Conservation (phyloP, 2,113 vertebrate species). For the Platycercus adscitus region DNA sequence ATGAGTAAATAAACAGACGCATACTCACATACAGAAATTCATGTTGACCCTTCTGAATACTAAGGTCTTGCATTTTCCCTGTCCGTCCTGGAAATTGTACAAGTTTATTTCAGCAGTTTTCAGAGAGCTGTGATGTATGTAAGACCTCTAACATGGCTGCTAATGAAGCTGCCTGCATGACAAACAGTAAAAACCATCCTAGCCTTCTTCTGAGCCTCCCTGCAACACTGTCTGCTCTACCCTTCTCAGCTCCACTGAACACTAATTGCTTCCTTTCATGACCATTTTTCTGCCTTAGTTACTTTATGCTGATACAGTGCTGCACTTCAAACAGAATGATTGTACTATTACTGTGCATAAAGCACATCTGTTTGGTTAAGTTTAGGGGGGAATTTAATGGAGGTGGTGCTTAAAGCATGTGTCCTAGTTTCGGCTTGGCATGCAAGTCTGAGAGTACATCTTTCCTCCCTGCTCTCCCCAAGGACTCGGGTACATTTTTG, state of each 20-base stretch:
- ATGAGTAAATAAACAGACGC: not conserved
- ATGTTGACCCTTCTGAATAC: not conserved
- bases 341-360: not conserved
- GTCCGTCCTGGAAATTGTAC: not conserved
- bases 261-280: not conserved
- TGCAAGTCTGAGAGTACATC: not conserved
- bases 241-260: not conserved
- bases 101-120: not conserved
- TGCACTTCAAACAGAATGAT: not conserved
- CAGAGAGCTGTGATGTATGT: not conserved
- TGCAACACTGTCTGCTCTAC: not conserved
- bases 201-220: not conserved
- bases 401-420: not conserved
- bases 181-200: not conserved
- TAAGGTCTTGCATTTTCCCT: not conserved
- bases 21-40: not conserved
- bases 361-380: not conserved
- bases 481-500: rapidly evolving
- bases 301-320: not conserved
- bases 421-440: not conserved
- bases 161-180: not conserved
- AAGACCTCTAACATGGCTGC: not conserved
- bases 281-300: not conserved
- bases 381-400: not conserved
- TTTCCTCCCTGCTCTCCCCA: rapidly evolving